Evolutionary conservation across 2,113 vertebrate species (phyloP).

Genomic region (Eleginops maclovinus): DNA sequence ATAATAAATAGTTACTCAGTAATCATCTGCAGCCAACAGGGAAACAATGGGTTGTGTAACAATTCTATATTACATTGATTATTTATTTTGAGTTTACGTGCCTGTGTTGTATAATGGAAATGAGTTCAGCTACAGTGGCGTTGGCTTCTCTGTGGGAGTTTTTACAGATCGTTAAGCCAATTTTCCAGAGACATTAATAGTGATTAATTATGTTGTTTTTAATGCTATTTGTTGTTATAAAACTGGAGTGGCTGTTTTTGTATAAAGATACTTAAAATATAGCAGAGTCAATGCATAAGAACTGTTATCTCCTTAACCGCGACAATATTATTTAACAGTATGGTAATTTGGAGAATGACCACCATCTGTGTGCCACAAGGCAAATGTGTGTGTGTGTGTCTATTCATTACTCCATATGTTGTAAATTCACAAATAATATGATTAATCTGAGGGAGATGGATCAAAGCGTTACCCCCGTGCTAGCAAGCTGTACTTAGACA

Average conservation of each 20-base stretch:
- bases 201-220: constrained; percentile 65
- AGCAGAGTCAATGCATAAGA: constrained; percentile 45
- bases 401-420: constrained; percentile 13
- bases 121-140: constrained; percentile 55
- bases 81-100: constrained; percentile 60
- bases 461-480: neutral
- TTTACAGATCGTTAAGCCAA: constrained; percentile 69
- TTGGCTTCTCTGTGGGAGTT: constrained; percentile 65
- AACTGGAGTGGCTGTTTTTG: constrained; percentile 27
- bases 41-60: constrained; percentile 56
- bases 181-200: constrained; percentile 69
- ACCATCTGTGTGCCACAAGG: constrained; percentile 39
- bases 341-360: constrained; percentile 26
- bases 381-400: neutral
- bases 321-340: constrained; percentile 42
- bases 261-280: constrained; percentile 34
- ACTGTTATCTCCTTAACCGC: constrained; percentile 37
- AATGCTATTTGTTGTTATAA: constrained; percentile 46
- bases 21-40: constrained; percentile 46
- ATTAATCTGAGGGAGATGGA: constrained; percentile 16
- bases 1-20: constrained; percentile 38
- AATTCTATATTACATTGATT: constrained; percentile 53
- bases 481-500: neutral
- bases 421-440: constrained; percentile 33
- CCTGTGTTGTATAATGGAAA: constrained; percentile 54